Percentiles rank a stretch among this genome's conserved stretches.
These are phyloP conservation scores for Anguilla rostrata DNA, from an alignment of 2,113 vertebrate species.

Conservation along the genomic window DNA sequence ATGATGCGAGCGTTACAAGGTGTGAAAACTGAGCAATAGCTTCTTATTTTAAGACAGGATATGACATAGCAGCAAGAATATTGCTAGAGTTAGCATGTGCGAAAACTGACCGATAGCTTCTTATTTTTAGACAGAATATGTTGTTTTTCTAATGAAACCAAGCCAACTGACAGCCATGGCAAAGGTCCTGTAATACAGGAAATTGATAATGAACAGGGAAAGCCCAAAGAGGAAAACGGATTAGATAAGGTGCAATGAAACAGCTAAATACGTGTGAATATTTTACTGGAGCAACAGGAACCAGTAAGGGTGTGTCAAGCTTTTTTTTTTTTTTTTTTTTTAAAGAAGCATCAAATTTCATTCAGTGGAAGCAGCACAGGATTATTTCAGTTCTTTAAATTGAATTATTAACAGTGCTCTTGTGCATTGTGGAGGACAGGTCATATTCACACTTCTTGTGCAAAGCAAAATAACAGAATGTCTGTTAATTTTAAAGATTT, in stretches of 20 bases:
- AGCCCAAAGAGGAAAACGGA: neutral
- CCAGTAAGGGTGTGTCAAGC: neutral
- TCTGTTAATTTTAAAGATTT: too few species aligned
- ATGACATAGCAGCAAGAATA: neutral
- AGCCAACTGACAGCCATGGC: neutral
- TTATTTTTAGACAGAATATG: too few species aligned
- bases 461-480: too few species aligned
- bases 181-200: neutral
- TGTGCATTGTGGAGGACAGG: too few species aligned
- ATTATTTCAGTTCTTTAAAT: too few species aligned
- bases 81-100: neutral
- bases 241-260: neutral
- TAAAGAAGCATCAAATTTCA: too few species aligned
- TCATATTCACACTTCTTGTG: too few species aligned
- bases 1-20: neutral
- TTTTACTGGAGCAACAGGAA: neutral
- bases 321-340: too few species aligned
- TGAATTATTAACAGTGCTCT: too few species aligned
- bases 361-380: too few species aligned
- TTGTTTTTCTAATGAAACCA: too few species aligned
- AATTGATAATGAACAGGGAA: neutral
- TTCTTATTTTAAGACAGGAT: too few species aligned
- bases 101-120: neutral
- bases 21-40: neutral
- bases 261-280: slow-evolving; percentile 16